These are phyloP conservation scores for Monopterus albus DNA, from an alignment of 2,113 vertebrate species.

Conservation along the genomic window DNA sequence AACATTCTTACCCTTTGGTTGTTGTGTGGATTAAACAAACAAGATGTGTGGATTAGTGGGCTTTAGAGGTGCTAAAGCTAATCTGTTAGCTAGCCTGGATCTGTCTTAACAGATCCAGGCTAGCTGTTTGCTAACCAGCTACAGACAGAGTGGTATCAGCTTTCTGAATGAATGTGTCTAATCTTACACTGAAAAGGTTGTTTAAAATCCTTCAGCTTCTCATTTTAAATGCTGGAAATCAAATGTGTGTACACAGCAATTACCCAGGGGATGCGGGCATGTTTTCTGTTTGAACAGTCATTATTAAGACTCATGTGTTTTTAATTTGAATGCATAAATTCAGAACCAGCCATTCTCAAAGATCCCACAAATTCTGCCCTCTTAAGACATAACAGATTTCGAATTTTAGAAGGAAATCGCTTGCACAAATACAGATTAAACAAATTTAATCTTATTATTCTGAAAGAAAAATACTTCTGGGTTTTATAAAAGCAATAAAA, in stretches of 20 bases:
- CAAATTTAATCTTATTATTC: neutral
- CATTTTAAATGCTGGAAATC: neutral
- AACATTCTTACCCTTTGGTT: too few relatives aligned
- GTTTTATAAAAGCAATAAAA: too few relatives aligned
- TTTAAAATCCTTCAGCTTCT: neutral
- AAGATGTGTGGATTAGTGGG: too few relatives aligned
- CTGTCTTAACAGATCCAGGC: too few relatives aligned
- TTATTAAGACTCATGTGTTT: conserved; percentile 8
- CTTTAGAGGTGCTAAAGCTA: too few relatives aligned
- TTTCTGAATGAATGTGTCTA: too few relatives aligned
- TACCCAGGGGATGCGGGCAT: neutral
- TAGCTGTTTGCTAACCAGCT: too few relatives aligned
- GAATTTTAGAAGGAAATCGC: neutral
- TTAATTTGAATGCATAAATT: neutral
- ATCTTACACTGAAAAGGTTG: too few relatives aligned
- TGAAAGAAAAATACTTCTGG: too few relatives aligned
- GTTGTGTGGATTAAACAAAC: too few relatives aligned
- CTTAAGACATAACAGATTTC: neutral
- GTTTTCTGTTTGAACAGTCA: neutral
- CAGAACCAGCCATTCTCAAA: neutral
- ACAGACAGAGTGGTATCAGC: too few relatives aligned
- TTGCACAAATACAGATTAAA: neutral
- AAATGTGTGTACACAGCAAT: neutral
- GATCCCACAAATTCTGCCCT: neutral
- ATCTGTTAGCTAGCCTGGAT: too few relatives aligned